These are phyloP conservation scores for Branchellion lobata DNA, from an alignment of 2,888 invertebrate genomes.

Conservation along the genomic window DNA sequence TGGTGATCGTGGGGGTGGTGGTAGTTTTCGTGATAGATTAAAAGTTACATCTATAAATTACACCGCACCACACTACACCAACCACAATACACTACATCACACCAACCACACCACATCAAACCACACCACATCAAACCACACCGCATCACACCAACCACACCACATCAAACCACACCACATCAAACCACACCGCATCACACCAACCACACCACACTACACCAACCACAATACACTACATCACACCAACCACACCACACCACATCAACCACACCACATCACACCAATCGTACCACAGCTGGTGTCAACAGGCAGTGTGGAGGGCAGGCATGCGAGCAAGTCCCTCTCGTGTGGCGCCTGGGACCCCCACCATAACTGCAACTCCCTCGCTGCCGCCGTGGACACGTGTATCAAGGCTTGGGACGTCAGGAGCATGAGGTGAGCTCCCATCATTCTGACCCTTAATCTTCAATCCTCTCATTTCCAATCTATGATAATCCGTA, in stretches of 20 bases:
- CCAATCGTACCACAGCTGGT: slow-evolving; percentile 15
- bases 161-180: not conserved
- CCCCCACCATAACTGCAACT: slow-evolving; percentile 83
- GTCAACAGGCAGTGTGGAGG: slow-evolving; percentile 61
- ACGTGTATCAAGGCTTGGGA: slow-evolving; percentile 84
- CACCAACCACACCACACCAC: not conserved
- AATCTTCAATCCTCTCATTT: not conserved
- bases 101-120: not conserved
- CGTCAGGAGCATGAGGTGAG: slow-evolving; percentile 71
- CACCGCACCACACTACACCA: not conserved
- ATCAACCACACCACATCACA: not conserved
- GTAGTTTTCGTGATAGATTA: not conserved
- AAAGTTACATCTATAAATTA: not conserved
- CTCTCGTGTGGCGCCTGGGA: slow-evolving; percentile 89
- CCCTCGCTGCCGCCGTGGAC: slow-evolving; percentile 83
- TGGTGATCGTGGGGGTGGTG: no score
- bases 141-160: not conserved
- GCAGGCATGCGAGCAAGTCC: slow-evolving; percentile 73
- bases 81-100: not conserved
- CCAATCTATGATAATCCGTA: no score
- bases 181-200: not conserved
- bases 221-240: not conserved
- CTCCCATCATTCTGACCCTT: not conserved
- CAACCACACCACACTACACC: not conserved
- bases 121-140: not conserved